A percentile compares a stretch with the other conserved stretches of the same genome.
Evolutionary conservation across 2,113 vertebrate species (phyloP).

Genomic region (Pseudorasbora parva): DNA sequence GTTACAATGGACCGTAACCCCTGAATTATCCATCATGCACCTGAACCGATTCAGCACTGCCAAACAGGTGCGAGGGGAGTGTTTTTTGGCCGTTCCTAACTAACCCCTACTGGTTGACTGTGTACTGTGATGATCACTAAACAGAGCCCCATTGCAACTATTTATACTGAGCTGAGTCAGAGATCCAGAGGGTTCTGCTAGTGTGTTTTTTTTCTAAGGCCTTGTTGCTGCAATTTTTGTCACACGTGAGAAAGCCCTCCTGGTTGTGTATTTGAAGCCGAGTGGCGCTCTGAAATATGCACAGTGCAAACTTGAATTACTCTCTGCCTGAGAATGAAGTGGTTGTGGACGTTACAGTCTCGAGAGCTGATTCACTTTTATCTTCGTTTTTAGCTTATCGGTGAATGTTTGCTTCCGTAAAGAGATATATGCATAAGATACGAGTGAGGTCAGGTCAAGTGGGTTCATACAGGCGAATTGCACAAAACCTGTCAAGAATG

Average conservation of each 20-base stretch:
- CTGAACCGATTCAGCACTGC: conserved; percentile 32
- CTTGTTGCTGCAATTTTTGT: conserved; percentile 30
- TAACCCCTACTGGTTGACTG: conserved; percentile 17
- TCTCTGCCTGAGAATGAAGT: conserved; percentile 16
- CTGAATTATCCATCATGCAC: conserved; percentile 18
- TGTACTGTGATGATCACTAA: conserved; percentile 42
- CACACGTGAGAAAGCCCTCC: not conserved
- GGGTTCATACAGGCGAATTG: not conserved
- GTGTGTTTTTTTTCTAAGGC: conserved; percentile 25
- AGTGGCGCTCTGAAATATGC: conserved; percentile 31
- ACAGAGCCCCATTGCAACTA: not conserved
- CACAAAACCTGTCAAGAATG: conserved; percentile 5
- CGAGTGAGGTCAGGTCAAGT: not conserved
- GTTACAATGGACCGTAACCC: not conserved
- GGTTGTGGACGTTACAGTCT: not conserved
- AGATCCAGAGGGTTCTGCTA: not conserved
- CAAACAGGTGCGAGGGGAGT: conserved; percentile 16
- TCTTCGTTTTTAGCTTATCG: not conserved
- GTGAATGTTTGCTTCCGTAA: conserved; percentile 15
- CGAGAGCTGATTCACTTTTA: conserved; percentile 1
- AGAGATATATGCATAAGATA: conserved; percentile 1
- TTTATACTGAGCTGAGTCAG: conserved; percentile 10
- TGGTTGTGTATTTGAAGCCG: conserved; percentile 9
- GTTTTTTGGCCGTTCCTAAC: not conserved
- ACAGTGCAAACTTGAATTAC: conserved; percentile 30